These are phyloP conservation scores for Odobenus rosmarus DNA, from an alignment of 2,113 vertebrate species.

Conservation along the genomic window DNA sequence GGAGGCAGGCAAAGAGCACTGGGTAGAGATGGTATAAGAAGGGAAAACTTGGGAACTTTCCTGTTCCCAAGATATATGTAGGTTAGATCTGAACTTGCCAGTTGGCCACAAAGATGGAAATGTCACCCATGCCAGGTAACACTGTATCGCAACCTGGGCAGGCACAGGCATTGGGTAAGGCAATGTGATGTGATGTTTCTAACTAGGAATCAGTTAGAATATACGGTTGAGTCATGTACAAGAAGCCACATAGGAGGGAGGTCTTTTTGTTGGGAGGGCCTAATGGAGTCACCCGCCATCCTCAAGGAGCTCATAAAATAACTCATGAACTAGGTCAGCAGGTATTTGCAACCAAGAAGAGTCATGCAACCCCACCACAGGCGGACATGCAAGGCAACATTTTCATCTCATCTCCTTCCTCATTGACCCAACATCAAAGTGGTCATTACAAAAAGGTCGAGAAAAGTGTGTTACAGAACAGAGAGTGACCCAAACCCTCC, in stretches of 20 bases:
- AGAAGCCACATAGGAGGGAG: neutral
- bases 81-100: neutral
- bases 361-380: neutral
- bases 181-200: neutral
- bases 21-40: neutral
- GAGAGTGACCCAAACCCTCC: fast-evolving
- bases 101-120: neutral
- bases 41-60: neutral
- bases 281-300: neutral
- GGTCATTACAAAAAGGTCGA: neutral
- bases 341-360: neutral
- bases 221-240: neutral
- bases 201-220: neutral
- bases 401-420: neutral
- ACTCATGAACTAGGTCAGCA: neutral
- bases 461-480: neutral
- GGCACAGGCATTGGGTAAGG: neutral
- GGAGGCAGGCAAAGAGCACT: neutral
- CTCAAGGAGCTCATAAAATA: neutral
- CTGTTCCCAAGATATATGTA: neutral
- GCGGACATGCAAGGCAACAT: neutral
- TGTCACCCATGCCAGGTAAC: neutral
- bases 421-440: neutral
- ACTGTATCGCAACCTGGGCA: neutral
- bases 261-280: neutral